A percentile compares a stretch with the other conserved stretches of the same genome.
Evolutionary conservation across 2,888 invertebrate genomes (phyloP).

Genomic region (Catocala nupta): DNA sequence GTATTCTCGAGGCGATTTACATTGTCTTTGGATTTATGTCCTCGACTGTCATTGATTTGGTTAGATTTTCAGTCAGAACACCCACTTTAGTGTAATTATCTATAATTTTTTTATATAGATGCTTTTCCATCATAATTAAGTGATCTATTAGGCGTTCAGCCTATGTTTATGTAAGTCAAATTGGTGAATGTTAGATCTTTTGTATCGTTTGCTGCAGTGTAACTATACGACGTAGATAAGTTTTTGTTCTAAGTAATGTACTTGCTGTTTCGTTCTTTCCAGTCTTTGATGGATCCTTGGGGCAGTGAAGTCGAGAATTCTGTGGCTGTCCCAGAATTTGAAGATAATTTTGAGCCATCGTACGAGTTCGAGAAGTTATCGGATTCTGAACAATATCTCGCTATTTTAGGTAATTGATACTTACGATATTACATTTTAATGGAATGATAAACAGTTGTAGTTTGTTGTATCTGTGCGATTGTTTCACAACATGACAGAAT

Average conservation of each 20-base stretch:
- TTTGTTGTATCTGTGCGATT: constrained; percentile 6
- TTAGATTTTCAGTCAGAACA: no score
- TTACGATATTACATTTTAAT: constrained; percentile 36
- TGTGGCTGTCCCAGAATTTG: constrained; percentile 76
- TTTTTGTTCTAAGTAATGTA: constrained; percentile 29
- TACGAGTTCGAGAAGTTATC: constrained; percentile 78
- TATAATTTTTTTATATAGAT: no score
- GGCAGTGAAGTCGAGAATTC: constrained; percentile 69
- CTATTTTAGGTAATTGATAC: constrained; percentile 89
- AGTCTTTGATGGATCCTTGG: constrained; percentile 86
- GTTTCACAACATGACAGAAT: constrained; percentile 35
- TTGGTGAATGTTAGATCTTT: not conserved
- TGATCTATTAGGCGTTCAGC: constrained; percentile 39
- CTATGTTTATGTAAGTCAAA: constrained; percentile 54
- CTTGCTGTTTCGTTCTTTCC: constrained; percentile 39
- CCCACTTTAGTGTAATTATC: no score
- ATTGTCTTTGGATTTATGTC: no score
- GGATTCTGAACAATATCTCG: constrained; percentile 90
- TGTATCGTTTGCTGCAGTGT: not conserved
- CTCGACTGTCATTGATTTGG: no score
- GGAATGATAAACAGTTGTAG: no score
- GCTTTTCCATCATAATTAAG: not conserved
- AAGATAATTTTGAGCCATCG: constrained; percentile 87
- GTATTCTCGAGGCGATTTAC: no score
- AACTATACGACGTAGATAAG: constrained; percentile 14